Conservation (phyloP, 2,113 vertebrate genomes). For the Microtus montanus region DNA sequence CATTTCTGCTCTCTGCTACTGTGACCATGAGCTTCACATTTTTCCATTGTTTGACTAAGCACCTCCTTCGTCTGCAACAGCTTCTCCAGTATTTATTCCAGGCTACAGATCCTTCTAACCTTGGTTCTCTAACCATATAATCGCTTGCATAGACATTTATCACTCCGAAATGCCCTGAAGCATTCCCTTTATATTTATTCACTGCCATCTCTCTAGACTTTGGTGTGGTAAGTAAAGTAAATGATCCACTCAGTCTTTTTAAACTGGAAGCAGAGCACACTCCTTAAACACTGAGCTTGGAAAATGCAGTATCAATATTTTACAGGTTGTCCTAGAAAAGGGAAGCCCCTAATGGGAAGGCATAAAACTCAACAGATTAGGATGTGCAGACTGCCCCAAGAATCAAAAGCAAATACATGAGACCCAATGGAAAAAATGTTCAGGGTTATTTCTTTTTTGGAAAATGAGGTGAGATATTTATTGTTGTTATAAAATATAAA, state of each 20-base stretch:
- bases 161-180: constrained; percentile 3
- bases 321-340: background rate
- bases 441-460: background rate
- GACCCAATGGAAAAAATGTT: background rate
- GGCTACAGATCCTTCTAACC: background rate
- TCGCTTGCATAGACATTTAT: background rate
- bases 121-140: constrained; percentile 20
- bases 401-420: constrained; percentile 37
- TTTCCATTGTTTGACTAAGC: background rate
- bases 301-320: constrained; percentile 26
- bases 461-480: constrained; percentile 46
- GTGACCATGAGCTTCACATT: background rate
- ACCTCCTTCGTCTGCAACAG: background rate
- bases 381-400: background rate
- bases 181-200: constrained; percentile 40
- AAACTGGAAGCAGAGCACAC: background rate
- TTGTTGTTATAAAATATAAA: constrained; percentile 46
- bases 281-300: constrained; percentile 23
- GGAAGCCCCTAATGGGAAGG: background rate
- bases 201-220: constrained; percentile 34
- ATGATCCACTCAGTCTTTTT: constrained; percentile 41
- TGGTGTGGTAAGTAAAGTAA: constrained; percentile 43
- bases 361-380: constrained; percentile 13
- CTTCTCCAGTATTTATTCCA: background rate
- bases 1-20: background rate